Percentiles rank a stretch among this genome's conserved stretches.
phyloP scores from a whole-genome alignment of 1,140 invertebrate genomes.

The Whitmania pigra region DNA sequence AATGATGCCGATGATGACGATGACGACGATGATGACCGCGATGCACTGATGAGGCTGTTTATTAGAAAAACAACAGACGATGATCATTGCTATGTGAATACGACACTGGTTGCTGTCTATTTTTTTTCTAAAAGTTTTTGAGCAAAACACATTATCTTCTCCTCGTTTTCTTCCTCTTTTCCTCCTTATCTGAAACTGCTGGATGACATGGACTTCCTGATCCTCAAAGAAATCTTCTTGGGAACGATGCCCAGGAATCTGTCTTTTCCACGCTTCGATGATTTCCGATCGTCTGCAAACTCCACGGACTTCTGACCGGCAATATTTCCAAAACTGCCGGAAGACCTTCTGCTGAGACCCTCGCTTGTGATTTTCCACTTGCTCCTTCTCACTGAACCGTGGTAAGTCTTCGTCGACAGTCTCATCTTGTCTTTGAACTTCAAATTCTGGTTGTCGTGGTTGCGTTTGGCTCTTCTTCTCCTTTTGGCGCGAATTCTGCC shows the following conservation, averaged over 20 bases:
- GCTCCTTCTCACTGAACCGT: not conserved
- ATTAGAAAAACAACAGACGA: too few species aligned
- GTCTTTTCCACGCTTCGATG: not conserved
- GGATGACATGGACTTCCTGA: not conserved
- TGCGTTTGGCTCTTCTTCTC: not conserved
- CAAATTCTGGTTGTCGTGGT: not conserved
- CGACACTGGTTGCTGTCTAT: too few species aligned
- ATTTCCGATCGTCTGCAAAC: not conserved
- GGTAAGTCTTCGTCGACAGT: conserved; percentile 1
- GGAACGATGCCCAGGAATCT: conserved; percentile 5
- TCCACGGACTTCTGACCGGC: not conserved
- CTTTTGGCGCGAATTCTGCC: not conserved
- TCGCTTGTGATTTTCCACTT: not conserved
- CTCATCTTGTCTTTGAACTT: conserved; percentile 2
- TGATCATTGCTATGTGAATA: too few species aligned
- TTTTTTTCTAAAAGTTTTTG: too few species aligned
- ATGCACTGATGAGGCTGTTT: too few species aligned
- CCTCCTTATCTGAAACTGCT: not conserved
- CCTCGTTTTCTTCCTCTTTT: not conserved
- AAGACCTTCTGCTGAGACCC: not conserved
- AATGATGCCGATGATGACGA: too few species aligned
- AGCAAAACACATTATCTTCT: too few species aligned
- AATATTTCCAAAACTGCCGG: not conserved
- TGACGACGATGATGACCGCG: too few species aligned
- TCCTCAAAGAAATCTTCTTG: not conserved